Base-by-base conservation (phyloP, 2,797 vertebrate genomes). In the Diceros bicornis region DNA sequence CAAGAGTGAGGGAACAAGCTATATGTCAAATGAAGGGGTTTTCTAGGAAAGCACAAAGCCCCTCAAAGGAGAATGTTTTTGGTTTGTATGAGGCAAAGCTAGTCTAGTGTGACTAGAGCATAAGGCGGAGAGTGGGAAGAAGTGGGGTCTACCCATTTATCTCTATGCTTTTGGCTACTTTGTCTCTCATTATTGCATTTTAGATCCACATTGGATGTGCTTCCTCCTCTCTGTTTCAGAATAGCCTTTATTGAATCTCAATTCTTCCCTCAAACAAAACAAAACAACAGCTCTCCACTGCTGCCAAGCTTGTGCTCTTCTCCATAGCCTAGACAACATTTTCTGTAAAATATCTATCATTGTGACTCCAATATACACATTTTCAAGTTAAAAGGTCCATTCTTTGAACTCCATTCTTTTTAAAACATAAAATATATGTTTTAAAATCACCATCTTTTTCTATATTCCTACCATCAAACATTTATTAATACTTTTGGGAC, bases 1-100 rank as follows among this genome's bases (percentile, higher is more conserved):
- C 64, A 57, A 6, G 4, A 66, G 32, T 16, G 55, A 47, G 20
- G 23, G 7, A 32, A 7, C 0, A 7, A 14, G 2, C 1, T 7
- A 0, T 25, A 13, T 3, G 13, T 16, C 12, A 8, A 47, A 17
- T 4, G 9, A n/a, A 32, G 17, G 0, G 1, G 1, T 55, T 86
- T 79, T 25, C 7, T 34, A 18, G 16, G 25, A 55, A 41, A 86
- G 14, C 27, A 17, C 9, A 20, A 1, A 84, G 17, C 2, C 7
- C 20, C 25, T 27, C 4, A 68, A 32, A 44, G 27, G 16, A 64
- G 44, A 21, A 32, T 64, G 1, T 4, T 27, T 81, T 62, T 47
- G 8, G 0, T 61, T 12, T 41, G 0, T 29, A 10, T 44, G 16
- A 77, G 1, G 32, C 52, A 91, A 64, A 44, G 2, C 3, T 59